These are phyloP conservation scores for Caenorhabditis panamensis DNA, from an alignment of 2,888 invertebrate species.

Conservation along the genomic window DNA sequence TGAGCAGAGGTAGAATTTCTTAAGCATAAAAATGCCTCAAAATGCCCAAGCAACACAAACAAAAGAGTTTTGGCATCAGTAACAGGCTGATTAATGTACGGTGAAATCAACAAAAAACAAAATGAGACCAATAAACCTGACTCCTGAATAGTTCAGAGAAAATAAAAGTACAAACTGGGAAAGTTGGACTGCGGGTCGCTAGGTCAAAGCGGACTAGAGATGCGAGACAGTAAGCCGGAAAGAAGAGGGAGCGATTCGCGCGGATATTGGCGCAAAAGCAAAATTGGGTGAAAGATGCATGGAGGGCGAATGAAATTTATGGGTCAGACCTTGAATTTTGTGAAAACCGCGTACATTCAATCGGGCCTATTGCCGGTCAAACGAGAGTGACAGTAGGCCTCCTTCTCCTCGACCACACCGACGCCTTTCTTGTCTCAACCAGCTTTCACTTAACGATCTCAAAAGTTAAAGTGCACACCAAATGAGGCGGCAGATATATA, in stretches of 20 bases:
- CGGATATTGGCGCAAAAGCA: slow-evolving; percentile 58
- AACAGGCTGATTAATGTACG: not conserved
- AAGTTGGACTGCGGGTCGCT: slow-evolving; percentile 45
- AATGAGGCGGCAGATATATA: not conserved
- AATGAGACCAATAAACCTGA: slow-evolving; percentile 1
- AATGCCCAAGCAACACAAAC: too few species aligned
- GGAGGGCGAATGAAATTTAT: slow-evolving; percentile 60
- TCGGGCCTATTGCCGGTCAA: slow-evolving; percentile 61
- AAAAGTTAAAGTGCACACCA: slow-evolving; percentile 49
- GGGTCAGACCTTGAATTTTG: slow-evolving; percentile 69
- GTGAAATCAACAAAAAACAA: slow-evolving; percentile 21
- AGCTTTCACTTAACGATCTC: slow-evolving; percentile 46
- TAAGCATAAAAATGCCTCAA: too few species aligned
- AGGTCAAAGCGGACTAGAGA: slow-evolving; percentile 38
- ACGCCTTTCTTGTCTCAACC: slow-evolving; percentile 39
- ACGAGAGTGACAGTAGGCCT: slow-evolving; percentile 62
- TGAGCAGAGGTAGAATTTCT: not conserved
- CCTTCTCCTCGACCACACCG: slow-evolving; percentile 11
- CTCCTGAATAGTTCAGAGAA: not conserved
- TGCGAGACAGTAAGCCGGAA: slow-evolving; percentile 53
- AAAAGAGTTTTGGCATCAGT: too few species aligned
- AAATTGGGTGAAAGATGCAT: slow-evolving; percentile 62
- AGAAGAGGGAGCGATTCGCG: slow-evolving; percentile 48
- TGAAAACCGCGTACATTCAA: slow-evolving; percentile 64
- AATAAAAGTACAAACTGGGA: slow-evolving; percentile 43